phyloP scores from a whole-genome alignment of 2,113 vertebrate species.

The Dipodomys spectabilis region DNA sequence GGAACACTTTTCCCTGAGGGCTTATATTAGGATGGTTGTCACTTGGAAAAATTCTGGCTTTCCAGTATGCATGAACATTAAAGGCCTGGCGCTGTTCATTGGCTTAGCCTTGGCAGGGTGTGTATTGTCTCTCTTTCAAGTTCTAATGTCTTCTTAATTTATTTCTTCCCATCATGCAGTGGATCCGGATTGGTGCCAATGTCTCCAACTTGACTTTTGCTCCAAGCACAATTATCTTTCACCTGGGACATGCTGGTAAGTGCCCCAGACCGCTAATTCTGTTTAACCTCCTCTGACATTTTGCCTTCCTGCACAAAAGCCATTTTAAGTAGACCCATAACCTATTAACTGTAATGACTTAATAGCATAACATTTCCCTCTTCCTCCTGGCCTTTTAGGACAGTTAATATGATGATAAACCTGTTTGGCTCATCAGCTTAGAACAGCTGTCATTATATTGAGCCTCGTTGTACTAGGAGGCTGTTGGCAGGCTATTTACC shows the following conservation, averaged over 20 bases:
- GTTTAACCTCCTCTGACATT: conserved; percentile 83
- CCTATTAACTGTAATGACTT: conserved; percentile 90
- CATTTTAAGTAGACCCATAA: conserved; percentile 80
- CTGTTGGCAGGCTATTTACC: conserved; percentile 81
- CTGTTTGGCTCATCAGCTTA: conserved; percentile 83
- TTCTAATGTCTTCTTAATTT: conserved; percentile 77
- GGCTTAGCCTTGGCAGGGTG: neutral
- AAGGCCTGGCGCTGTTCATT: neutral
- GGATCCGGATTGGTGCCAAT: conserved; percentile 98
- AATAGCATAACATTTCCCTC: conserved; percentile 86
- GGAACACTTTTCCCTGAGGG: conserved; percentile 7
- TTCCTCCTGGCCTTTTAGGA: conserved; percentile 84
- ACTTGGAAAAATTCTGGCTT: conserved; percentile 54
- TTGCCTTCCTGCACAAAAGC: conserved; percentile 75
- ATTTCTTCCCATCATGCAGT: conserved; percentile 86
- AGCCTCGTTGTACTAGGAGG: conserved; percentile 58
- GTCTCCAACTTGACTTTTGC: conserved; percentile 97
- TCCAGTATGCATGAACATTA: conserved; percentile 2
- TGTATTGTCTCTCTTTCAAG: conserved; percentile 26
- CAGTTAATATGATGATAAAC: conserved; percentile 84
- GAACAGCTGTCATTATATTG: conserved; percentile 81
- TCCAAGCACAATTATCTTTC: conserved; percentile 97
- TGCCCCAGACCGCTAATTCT: conserved; percentile 79
- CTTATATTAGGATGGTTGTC: conserved; percentile 7
- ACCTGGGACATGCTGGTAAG: conserved; percentile 97